Evolutionary conservation across 2,797 vertebrate genomes (phyloP).

Genomic region (Enteromius thamalakanensis): DNA sequence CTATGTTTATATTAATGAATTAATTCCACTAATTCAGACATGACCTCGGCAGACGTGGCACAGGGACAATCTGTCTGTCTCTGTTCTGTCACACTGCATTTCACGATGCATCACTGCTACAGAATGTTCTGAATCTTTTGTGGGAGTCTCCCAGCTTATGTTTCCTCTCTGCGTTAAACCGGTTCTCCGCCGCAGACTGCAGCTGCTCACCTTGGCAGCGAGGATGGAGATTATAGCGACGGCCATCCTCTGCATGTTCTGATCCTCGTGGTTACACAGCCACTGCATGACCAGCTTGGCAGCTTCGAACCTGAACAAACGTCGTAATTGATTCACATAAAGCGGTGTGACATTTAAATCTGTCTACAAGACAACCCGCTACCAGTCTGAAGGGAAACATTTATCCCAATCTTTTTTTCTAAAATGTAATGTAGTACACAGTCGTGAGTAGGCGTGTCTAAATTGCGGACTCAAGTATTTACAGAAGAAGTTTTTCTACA

Average conservation of each 20-base stretch:
- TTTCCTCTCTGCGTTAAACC: not conserved
- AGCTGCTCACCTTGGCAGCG: conserved; percentile 90
- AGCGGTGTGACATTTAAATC: not conserved
- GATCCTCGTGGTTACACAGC: conserved; percentile 99
- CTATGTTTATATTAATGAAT: too few species aligned
- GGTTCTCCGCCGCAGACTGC: not conserved
- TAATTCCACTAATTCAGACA: not conserved
- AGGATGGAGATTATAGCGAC: conserved; percentile 98
- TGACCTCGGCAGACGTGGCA: not conserved
- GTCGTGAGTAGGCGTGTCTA: not conserved
- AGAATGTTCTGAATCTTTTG: not conserved
- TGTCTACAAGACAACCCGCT: not conserved
- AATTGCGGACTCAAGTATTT: not conserved
- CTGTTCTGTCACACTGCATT: not conserved
- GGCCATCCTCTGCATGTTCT: conserved; percentile 99
- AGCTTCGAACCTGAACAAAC: conserved; percentile 89
- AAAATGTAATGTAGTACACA: not conserved
- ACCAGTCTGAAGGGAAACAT: not conserved
- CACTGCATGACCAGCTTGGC: conserved; percentile 99
- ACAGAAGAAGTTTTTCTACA: not conserved
- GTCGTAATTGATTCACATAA: not conserved
- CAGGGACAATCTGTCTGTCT: not conserved
- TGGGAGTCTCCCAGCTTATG: not conserved
- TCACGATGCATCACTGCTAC: not conserved
- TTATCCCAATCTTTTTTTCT: not conserved